Base-by-base conservation (phyloP, 2,797 vertebrate species). In the Bradypodion ventrale region DNA sequence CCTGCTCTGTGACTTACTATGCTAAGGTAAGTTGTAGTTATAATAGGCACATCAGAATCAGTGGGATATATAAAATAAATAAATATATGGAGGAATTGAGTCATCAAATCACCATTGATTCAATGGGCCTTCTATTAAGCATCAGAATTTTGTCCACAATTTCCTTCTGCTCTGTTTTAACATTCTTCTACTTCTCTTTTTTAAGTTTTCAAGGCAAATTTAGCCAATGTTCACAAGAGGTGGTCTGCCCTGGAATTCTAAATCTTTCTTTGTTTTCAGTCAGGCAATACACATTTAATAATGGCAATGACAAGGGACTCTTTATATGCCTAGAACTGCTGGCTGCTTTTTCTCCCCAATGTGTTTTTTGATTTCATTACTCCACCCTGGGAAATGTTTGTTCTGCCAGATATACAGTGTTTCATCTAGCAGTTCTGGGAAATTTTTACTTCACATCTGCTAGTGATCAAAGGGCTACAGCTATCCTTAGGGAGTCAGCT, bases 351-450 rank as follows among this genome's bases (percentile, higher is more conserved):
- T 81, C 77, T 59, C 88, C 78, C 79, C 77, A 84, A 46, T 74
- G 42, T 12, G 1, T 83, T 83, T 0, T 1, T 87, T 86, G 23
- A 49, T 72, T 87, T 68, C 82, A 83, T 82, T 85, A 73, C 66
- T 88, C 84, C 87, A 85, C 88, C 90, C 90, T 86, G 42, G 72
- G 42, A 56, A 62, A 83, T 73, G 77, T 85, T 35, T 83, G 0
- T 82, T 56, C 86, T 83, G 90, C 68, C 85, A 90, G 88, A 91
- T 83, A 86, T 25, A 83, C 9, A 63, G 78, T 78, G 83, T 32
- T 19, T 35, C 88, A 83, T 79, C 83, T 52, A 70, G 86, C 63
- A 83, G 62, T 76, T 91, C 32, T 25, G 0, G 65, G 44, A 84
- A 86, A 85, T 81, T 87, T 19, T 86, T 86, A 56, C 56, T 74